Evolutionary conservation across 2,888 invertebrate species (phyloP).

Genomic region (Drosophila anomelani): DNA sequence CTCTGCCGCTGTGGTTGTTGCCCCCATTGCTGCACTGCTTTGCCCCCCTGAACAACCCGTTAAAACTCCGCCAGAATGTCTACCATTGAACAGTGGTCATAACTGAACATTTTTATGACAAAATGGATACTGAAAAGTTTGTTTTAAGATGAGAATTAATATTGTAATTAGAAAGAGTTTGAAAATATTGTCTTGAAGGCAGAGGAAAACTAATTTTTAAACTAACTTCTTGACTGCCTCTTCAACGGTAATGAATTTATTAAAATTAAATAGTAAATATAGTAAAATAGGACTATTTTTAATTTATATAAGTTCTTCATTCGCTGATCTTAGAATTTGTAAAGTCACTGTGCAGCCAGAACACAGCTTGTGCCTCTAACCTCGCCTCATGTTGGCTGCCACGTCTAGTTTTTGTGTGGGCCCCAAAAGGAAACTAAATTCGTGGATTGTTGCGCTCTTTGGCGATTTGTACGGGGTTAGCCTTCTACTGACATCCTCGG

Average conservation of each 20-base stretch:
- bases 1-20: conserved; percentile 57
- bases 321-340: background rate
- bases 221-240: background rate
- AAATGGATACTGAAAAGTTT: background rate
- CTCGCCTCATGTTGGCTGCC: conserved; percentile 35
- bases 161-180: background rate
- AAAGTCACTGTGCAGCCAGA: conserved; percentile 5
- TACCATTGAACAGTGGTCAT: conserved; percentile 31
- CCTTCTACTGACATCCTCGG: conserved; percentile 46
- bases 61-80: conserved; percentile 22
- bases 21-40: background rate
- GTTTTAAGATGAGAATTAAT: background rate
- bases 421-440: conserved; percentile 76
- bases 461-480: conserved; percentile 64
- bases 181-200: background rate
- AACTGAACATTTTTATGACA: background rate
- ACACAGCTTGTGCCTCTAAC: conserved; percentile 66
- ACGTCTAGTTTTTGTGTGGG: conserved; percentile 71
- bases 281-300: accelerated
- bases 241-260: background rate
- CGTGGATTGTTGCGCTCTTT: conserved; percentile 78
- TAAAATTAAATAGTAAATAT: too few relatives aligned
- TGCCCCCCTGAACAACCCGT: conserved; percentile 14
- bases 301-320: too few relatives aligned
- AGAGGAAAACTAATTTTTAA: background rate